Conservation (phyloP, 2,888 invertebrate species). For the Leptinotarsa tumamoca region DNA sequence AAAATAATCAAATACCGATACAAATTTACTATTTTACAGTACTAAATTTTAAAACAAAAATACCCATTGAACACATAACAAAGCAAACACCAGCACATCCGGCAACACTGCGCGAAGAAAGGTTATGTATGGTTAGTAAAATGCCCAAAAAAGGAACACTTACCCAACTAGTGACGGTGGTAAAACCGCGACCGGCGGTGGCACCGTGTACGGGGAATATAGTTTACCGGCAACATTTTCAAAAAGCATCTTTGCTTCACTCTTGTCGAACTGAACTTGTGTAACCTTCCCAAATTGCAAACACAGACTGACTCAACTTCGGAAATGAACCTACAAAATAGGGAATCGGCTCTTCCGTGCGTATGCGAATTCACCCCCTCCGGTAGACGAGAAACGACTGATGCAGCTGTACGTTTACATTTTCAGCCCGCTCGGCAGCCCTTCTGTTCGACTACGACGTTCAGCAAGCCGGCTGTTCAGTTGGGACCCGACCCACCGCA, state of each 20-base stretch:
- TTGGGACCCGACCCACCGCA: constrained; percentile 56
- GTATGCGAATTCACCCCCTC: constrained; percentile 56
- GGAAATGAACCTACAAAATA: constrained; percentile 22
- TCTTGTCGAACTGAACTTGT: constrained; percentile 36
- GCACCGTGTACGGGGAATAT: constrained; percentile 79
- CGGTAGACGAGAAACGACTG: constrained; percentile 52
- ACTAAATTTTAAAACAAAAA: background rate
- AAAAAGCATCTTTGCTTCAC: constrained; percentile 72
- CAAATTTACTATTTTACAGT: background rate
- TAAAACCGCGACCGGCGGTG: constrained; percentile 71
- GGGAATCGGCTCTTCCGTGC: constrained; percentile 33
- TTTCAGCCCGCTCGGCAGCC: constrained; percentile 43
- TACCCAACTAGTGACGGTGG: constrained; percentile 61
- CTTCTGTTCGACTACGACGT: constrained; percentile 46
- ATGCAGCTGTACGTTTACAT: constrained; percentile 53
- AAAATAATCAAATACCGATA: background rate
- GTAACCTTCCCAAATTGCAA: constrained; percentile 30
- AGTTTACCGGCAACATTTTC: constrained; percentile 78
- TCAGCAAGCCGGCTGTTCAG: constrained; percentile 53
- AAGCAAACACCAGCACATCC: constrained; percentile 24
- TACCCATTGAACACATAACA: background rate
- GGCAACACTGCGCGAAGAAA: constrained; percentile 41
- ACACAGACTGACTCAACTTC: constrained; percentile 27
- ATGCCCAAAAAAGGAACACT: constrained; percentile 49
- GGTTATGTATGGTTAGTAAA: constrained; percentile 37